These are phyloP conservation scores for Propithecus perrieri DNA, from an alignment of 2,797 vertebrate genomes.

Conservation along the genomic window DNA sequence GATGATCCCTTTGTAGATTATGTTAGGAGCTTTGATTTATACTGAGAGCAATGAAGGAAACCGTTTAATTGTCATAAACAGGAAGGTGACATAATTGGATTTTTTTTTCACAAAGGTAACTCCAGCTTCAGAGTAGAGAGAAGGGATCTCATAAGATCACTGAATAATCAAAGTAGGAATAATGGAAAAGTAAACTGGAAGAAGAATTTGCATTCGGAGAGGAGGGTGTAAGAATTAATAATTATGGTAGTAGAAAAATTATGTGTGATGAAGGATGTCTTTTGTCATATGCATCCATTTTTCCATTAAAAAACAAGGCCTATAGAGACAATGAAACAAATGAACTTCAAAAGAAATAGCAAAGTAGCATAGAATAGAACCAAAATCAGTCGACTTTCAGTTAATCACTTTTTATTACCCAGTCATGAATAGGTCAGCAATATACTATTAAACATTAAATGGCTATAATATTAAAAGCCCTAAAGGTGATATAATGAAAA, in stretches of 20 bases:
- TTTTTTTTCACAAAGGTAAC: neutral
- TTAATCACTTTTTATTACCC: neutral
- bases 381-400: neutral
- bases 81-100: neutral
- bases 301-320: neutral
- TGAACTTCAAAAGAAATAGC: neutral
- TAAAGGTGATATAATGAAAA: neutral
- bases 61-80: neutral
- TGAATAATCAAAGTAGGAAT: neutral
- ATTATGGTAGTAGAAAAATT: neutral
- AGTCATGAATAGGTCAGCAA: neutral
- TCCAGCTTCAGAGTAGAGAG: neutral
- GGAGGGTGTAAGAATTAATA: neutral
- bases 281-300: neutral
- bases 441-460: neutral
- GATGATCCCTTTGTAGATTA: neutral
- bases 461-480: neutral
- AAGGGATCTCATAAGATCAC: neutral
- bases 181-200: neutral
- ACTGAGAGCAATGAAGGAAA: neutral
- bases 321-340: neutral
- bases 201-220: neutral
- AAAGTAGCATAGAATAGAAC: neutral
- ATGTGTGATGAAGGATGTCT: neutral
- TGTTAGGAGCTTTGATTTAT: neutral